Evolutionary conservation across 2,888 invertebrate genomes (phyloP), one percentile per base, ranked within the genome.

Genomic region (Amphimallon solstitiale): DNA sequence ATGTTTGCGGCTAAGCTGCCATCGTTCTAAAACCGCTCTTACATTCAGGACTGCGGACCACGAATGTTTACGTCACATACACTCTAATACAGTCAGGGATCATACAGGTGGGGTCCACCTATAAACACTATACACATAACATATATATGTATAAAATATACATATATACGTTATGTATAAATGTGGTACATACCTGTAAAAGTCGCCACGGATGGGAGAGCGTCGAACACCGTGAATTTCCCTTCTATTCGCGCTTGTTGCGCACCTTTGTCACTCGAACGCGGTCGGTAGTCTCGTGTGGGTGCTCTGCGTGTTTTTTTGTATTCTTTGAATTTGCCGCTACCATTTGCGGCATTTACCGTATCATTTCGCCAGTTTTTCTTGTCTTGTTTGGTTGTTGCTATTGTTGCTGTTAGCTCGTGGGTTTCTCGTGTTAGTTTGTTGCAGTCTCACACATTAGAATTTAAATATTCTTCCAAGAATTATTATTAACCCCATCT

Each of bases 1-100:
- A 59, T 59, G 56, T 59, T 59, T 43, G 56, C 56, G 43, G 43
- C 56, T 59, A 59, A 29, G 56, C 56, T 59, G 43, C 40, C 56
- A 43, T 59, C 43, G 56, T 21, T 59, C 43, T 43, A 59, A n/a
- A 59, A 34, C 56, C 56, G 43, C 56, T 38, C 54, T 54, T 54
- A 29, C 56, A 29, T 43, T 59, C 56, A 59, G 43, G 23, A 59
- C 40, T 29, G 56, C 23, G 40, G 40, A 43, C 14, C 43, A 37
- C 56, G 9, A 23, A 40, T 40, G 56, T 43, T 59, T 59, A 43
- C 56, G 56, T 59, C 56, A 59, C 56, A 59, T 43, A 19, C 17
- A 45, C 45, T 45, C 29, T 29, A 29, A 29, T 9, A 29, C 29
- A 29, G 7, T 29, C 29, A 29, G 7, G 9, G 3, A 45, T n/a